phyloP scores from a whole-genome alignment of 2,797 vertebrate genomes.

The Sphenopsis melanotis region DNA sequence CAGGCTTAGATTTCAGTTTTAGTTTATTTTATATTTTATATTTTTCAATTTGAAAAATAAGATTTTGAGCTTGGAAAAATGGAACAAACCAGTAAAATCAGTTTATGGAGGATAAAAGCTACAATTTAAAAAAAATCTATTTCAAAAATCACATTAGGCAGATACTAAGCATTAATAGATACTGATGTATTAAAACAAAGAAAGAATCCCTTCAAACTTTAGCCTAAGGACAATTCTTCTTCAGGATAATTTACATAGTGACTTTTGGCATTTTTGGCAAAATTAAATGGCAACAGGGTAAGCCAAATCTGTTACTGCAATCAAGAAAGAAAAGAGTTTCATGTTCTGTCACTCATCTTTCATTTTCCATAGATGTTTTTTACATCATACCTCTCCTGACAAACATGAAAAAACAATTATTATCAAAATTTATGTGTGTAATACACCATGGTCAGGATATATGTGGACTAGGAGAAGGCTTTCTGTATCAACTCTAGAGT shows the following conservation, averaged over 20 bases:
- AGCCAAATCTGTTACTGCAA: not conserved
- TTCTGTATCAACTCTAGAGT: not conserved
- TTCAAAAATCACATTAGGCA: not conserved
- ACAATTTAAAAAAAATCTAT: rapidly evolving
- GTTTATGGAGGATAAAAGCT: not conserved
- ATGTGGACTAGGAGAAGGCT: not conserved
- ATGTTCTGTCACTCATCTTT: not conserved
- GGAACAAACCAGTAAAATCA: not conserved
- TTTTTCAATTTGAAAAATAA: not conserved
- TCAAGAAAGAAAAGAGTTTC: not conserved
- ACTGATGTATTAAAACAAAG: not conserved
- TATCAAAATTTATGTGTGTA: not conserved
- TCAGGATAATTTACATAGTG: not conserved
- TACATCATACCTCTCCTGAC: not conserved
- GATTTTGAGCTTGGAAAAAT: not conserved
- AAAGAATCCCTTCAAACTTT: not conserved
- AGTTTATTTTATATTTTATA: not conserved
- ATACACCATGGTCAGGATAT: not conserved
- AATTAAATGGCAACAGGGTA: not conserved
- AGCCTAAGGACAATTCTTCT: not conserved
- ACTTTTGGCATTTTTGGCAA: not conserved
- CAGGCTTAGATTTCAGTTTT: not conserved
- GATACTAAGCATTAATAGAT: not conserved
- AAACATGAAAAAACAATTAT: not conserved
- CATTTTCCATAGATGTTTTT: not conserved